phyloP scores from a whole-genome alignment of 2,113 vertebrate genomes.

The Scomber japonicus region DNA sequence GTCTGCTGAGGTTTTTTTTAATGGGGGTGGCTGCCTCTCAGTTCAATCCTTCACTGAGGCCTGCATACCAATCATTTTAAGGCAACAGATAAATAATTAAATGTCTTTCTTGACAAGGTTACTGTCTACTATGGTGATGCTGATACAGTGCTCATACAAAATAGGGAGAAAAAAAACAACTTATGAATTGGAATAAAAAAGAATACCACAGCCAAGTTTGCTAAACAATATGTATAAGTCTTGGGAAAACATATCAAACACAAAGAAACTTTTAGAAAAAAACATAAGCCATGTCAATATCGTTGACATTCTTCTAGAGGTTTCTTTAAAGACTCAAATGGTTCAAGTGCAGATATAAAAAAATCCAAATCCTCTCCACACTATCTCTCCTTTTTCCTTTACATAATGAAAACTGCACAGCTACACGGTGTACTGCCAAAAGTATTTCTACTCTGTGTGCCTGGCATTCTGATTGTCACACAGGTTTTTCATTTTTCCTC shows the following conservation, averaged over 20 bases:
- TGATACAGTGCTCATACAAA: conserved; percentile 21
- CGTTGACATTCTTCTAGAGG: conserved; percentile 48
- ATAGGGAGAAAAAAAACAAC: neutral
- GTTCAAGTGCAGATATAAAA: conserved; percentile 34
- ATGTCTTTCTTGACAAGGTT: conserved; percentile 28
- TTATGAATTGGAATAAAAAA: conserved; percentile 10
- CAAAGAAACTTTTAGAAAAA: conserved; percentile 43
- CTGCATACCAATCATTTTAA: conserved; percentile 29
- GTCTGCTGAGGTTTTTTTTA: neutral
- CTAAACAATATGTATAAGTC: conserved; percentile 31
- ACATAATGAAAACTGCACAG: conserved; percentile 40
- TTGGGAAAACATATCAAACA: conserved; percentile 1
- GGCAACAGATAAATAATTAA: conserved; percentile 27
- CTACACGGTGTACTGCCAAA: neutral
- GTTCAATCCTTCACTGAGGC: conserved; percentile 4
- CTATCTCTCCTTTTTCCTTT: conserved; percentile 11
- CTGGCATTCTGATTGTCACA: conserved; percentile 31
- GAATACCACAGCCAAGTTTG: conserved; percentile 23
- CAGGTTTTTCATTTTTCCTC: neutral
- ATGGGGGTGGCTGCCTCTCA: conserved; percentile 1
- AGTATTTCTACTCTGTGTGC: conserved; percentile 11
- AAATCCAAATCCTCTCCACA: conserved; percentile 31
- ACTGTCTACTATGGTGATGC: conserved; percentile 13
- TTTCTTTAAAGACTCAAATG: conserved; percentile 50
- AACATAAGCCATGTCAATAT: conserved; percentile 31